A percentile compares a stretch with the other conserved stretches of the same genome.
phyloP scores from a whole-genome alignment of 2,888 invertebrate species.

The Thera obeliscata region DNA sequence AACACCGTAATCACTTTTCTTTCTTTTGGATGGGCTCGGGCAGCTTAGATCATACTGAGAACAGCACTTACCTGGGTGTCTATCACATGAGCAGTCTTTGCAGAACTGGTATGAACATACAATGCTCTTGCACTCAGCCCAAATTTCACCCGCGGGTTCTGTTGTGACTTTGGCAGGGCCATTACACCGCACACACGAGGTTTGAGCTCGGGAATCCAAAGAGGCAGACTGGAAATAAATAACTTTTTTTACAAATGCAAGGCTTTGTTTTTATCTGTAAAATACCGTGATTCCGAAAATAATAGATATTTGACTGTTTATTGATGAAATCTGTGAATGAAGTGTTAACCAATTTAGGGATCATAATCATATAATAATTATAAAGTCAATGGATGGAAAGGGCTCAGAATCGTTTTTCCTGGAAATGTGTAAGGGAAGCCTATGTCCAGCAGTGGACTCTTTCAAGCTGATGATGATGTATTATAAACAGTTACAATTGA shows the following conservation, averaged over 20 bases:
- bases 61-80: slow-evolving; percentile 74
- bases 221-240: slow-evolving; percentile 68
- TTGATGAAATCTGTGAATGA: too few relatives aligned
- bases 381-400: too few relatives aligned
- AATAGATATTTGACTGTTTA: too few relatives aligned
- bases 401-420: too few relatives aligned
- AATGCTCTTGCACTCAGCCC: slow-evolving; percentile 80
- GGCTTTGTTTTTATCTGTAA: too few relatives aligned
- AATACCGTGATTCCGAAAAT: too few relatives aligned
- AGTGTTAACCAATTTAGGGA: too few relatives aligned
- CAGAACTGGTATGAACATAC: slow-evolving; percentile 82
- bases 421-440: too few relatives aligned
- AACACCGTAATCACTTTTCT: slow-evolving; percentile 64
- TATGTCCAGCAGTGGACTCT: too few relatives aligned
- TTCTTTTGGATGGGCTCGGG: slow-evolving; percentile 80
- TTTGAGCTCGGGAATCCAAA: slow-evolving; percentile 65
- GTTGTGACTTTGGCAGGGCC: slow-evolving; percentile 77
- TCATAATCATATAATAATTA: too few relatives aligned
- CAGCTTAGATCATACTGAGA: slow-evolving; percentile 73
- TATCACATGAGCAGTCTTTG: slow-evolving; percentile 72
- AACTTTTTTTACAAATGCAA: slow-evolving; percentile 9
- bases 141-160: slow-evolving; percentile 75
- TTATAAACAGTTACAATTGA: too few relatives aligned
- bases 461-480: too few relatives aligned
- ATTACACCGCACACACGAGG: slow-evolving; percentile 71